Base-by-base conservation (phyloP, 2,888 invertebrate species). In the Sminthurinus aureus region DNA sequence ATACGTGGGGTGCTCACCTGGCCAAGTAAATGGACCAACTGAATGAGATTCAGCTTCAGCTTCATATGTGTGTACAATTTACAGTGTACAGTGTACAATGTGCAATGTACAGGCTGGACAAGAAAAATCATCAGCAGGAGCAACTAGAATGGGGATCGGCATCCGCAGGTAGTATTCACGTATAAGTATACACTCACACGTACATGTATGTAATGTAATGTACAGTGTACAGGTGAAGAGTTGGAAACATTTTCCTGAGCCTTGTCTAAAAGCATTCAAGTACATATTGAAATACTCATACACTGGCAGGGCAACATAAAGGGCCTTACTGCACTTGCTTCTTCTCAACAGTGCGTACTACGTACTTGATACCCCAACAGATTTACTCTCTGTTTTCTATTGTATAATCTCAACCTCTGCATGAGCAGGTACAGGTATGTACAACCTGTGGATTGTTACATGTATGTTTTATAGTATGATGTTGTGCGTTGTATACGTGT, bases 21-120 rank as follows among this genome's bases (percentile, higher is more conserved):
- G 67, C 85, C 85, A 87, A 83, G 86, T 84, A 85, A 86, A 84
- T 85, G 86, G 85, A 83, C 85, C 84, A 86, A 87, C 87, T 86
- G 87, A 87, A 84, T 79, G 69, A 81, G 38, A 38, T 83, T 87
- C 85, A 85, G 85, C 85, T 86, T 38, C 38, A 38, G 38, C 38
- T 38, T 38, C 38, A 38, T 6, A 38, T 38, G 38, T 38, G 38
- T 38, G 6, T 38, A 38, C 38, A 38, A 6, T 38, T 1, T 38
- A 38, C 6, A 38, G 1, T 38, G 38, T 38, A 38, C 38, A 38
- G 38, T 38, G 38, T 38, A 38, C 38, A 38, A 6, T 38, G 38
- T 6, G 6, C 38, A 38, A 85, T 77, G n/a, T 74, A 81, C 81
- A 66, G 26, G 38, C 82, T 82, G 82, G 82, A 82, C 82, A 82